Conservation (phyloP, 1,140 invertebrate species). For the Panagrolaimus sp. region DNA sequence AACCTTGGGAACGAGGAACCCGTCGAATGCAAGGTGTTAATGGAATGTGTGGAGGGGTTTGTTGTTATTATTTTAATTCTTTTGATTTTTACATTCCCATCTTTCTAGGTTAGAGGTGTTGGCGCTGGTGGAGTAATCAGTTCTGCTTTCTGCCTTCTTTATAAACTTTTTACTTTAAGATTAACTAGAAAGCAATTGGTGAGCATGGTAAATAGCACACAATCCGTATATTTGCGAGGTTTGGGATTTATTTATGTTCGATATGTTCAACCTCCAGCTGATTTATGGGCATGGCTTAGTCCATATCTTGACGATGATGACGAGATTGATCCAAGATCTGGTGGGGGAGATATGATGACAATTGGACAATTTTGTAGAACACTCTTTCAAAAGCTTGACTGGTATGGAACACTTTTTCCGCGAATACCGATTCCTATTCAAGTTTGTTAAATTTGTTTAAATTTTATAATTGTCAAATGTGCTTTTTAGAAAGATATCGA, state of each 20-base stretch:
- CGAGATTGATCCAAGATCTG: constrained; percentile 88
- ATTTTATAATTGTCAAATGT: background rate
- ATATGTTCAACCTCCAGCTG: constrained; percentile 90
- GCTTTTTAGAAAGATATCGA: constrained; percentile 54
- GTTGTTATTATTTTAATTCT: constrained; percentile 37
- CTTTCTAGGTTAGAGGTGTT: constrained; percentile 80
- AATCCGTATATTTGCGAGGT: constrained; percentile 93
- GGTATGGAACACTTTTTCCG: constrained; percentile 96
- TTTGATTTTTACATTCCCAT: constrained; percentile 20
- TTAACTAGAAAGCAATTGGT: constrained; percentile 93
- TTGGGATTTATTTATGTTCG: constrained; percentile 89
- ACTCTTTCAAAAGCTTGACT: constrained; percentile 89
- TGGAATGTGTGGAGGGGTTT: constrained; percentile 98
- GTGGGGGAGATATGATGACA: constrained; percentile 84
- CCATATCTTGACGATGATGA: constrained; percentile 71
- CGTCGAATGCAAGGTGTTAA: constrained; percentile 79
- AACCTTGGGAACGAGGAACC: constrained; percentile 98
- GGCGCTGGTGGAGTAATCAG: constrained; percentile 97
- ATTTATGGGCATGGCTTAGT: constrained; percentile 93
- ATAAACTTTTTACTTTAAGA: constrained; percentile 92
- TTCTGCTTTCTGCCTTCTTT: constrained; percentile 93
- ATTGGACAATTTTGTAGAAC: constrained; percentile 88
- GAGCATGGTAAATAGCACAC: constrained; percentile 84
- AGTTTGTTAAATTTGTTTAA: constrained; percentile 17
- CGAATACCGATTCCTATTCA: constrained; percentile 98